Evolutionary conservation across 2,888 invertebrate species (phyloP).

Genomic region (Cosmorhoe ocellata): DNA sequence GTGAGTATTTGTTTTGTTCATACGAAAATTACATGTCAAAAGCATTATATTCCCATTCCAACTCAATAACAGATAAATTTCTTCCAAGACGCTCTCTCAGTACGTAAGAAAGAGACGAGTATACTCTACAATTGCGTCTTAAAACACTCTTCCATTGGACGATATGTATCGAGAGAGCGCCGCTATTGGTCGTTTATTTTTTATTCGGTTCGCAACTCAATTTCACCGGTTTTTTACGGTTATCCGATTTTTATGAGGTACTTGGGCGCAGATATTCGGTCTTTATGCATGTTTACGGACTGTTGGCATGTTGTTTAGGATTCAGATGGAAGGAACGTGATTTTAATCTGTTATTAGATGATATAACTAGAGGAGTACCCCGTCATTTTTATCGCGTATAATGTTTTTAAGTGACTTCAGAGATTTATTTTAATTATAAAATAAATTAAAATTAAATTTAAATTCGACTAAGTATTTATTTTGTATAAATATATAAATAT

Average conservation of each 20-base stretch:
- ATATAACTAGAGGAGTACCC: too few relatives aligned
- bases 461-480: too few relatives aligned
- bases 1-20: too few relatives aligned
- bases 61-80: neutral
- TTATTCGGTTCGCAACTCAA: constrained; percentile 33
- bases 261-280: constrained; percentile 53
- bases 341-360: neutral
- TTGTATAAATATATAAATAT: too few relatives aligned
- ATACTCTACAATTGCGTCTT: constrained; percentile 35
- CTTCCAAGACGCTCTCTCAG: neutral
- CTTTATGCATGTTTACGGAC: constrained; percentile 42
- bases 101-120: constrained; percentile 35
- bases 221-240: constrained; percentile 45
- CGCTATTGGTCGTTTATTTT: constrained; percentile 45
- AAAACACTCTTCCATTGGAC: constrained; percentile 49
- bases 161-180: constrained; percentile 52
- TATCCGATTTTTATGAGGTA: constrained; percentile 64
- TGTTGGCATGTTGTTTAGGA: constrained; percentile 32
- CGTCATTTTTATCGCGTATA: too few relatives aligned
- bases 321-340: constrained; percentile 19
- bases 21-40: constrained; percentile 25
- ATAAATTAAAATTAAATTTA: too few relatives aligned
- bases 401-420: too few relatives aligned
- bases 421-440: too few relatives aligned
- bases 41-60: constrained; percentile 11